A percentile compares a stretch with the other conserved stretches of the same genome.
Conservation (phyloP, 2,113 vertebrate genomes). For the Podarcis cretensis region DNA sequence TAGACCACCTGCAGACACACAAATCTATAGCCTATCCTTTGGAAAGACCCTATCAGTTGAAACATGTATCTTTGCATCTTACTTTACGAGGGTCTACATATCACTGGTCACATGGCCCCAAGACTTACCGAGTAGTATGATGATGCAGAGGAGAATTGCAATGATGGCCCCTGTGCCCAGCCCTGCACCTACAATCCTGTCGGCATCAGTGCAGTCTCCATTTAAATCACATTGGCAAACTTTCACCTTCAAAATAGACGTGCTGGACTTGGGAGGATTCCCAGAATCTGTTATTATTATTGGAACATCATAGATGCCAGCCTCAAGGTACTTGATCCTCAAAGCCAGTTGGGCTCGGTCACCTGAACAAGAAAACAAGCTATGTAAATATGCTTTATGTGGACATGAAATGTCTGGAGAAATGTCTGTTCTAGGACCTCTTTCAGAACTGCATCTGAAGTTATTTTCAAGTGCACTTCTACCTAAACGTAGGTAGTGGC, state of each 20-base stretch:
- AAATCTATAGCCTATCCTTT: background rate
- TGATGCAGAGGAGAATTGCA: constrained; percentile 96
- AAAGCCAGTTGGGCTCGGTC: constrained; percentile 93
- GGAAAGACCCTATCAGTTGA: background rate
- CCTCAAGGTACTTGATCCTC: constrained; percentile 91
- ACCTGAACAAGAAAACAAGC: constrained; percentile 73
- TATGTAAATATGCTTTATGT: background rate
- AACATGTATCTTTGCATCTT: background rate
- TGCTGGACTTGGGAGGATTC: constrained; percentile 93
- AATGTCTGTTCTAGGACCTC: background rate
- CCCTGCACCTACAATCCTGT: constrained; percentile 90
- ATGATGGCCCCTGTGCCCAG: constrained; percentile 96
- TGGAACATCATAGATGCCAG: constrained; percentile 92
- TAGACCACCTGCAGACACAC: background rate
- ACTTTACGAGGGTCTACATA: background rate
- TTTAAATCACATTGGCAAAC: constrained; percentile 95
- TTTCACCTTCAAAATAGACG: constrained; percentile 92
- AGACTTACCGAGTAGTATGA: constrained; percentile 98
- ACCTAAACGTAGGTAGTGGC: background rate
- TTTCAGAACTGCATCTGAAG: background rate
- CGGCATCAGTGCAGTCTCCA: constrained; percentile 93
- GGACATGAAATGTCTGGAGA: constrained; percentile 2
- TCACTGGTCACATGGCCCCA: background rate
- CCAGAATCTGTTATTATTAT: constrained; percentile 97
- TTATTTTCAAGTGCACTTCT: background rate